Evolutionary conservation across 1,140 invertebrate species (phyloP).

Genomic region (Bombus haemorrhoidalis): DNA sequence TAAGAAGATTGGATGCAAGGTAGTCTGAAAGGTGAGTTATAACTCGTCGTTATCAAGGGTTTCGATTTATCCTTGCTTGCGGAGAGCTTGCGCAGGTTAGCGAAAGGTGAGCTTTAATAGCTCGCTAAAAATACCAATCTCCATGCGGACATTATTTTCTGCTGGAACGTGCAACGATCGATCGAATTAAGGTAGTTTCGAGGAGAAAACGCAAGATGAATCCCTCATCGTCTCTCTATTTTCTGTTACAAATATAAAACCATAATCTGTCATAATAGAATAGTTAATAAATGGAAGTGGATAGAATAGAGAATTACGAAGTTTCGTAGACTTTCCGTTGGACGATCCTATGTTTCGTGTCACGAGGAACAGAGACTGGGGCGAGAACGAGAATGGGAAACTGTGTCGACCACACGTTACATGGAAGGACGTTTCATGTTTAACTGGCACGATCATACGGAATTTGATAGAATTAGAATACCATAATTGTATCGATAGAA

Average conservation of each 20-base stretch:
- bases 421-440: too few relatives aligned
- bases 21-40: background rate
- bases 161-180: conserved; percentile 39
- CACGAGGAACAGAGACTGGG: background rate
- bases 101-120: conserved; percentile 58
- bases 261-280: too few relatives aligned
- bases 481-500: too few relatives aligned
- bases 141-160: conserved; percentile 50
- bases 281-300: too few relatives aligned
- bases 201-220: background rate
- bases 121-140: conserved; percentile 62
- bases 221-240: too few relatives aligned
- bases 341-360: background rate
- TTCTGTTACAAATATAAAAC: too few relatives aligned
- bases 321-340: background rate
- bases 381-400: background rate
- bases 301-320: too few relatives aligned
- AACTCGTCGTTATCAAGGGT: conserved; percentile 14
- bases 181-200: conserved; percentile 39
- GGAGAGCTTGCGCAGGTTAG: conserved; percentile 41
- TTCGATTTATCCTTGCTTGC: conserved; percentile 21
- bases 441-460: too few relatives aligned
- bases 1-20: background rate
- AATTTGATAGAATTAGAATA: too few relatives aligned
- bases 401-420: too few relatives aligned